Conservation (phyloP, 1,140 invertebrate species). For the Psix sp. region DNA sequence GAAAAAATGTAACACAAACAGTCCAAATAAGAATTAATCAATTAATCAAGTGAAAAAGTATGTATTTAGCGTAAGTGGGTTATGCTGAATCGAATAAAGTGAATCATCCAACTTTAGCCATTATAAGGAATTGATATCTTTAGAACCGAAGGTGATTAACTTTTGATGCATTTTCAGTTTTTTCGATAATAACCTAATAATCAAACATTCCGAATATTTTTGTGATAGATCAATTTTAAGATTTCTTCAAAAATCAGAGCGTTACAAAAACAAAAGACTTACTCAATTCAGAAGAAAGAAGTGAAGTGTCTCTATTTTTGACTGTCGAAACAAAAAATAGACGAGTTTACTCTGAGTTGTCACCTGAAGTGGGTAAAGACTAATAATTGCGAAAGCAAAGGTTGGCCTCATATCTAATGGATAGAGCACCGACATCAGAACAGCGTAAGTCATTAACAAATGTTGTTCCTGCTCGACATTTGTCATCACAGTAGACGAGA, state of each 20-base stretch:
- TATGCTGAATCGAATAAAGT: background rate
- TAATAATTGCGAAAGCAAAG: constrained; percentile 33
- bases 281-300: no score
- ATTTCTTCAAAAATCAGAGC: no score
- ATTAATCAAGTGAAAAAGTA: background rate
- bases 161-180: no score
- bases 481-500: constrained; percentile 32
- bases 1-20: no score
- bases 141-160: no score
- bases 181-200: no score
- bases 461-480: constrained; percentile 40
- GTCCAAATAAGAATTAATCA: constrained; percentile 1
- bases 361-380: constrained; percentile 28
- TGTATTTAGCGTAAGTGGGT: background rate
- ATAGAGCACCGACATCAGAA: constrained; percentile 11
- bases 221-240: no score
- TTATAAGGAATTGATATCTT: background rate
- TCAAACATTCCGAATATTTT: no score
- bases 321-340: no score
- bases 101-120: background rate
- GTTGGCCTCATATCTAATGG: constrained; percentile 30
- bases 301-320: no score
- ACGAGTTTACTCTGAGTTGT: constrained; percentile 39
- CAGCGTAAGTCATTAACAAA: constrained; percentile 48
- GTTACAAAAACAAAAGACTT: no score